A percentile compares a stretch with the other conserved stretches of the same genome.
Evolutionary conservation across 1,140 invertebrate species (phyloP).

Genomic region (Heliconius hewitsoni): DNA sequence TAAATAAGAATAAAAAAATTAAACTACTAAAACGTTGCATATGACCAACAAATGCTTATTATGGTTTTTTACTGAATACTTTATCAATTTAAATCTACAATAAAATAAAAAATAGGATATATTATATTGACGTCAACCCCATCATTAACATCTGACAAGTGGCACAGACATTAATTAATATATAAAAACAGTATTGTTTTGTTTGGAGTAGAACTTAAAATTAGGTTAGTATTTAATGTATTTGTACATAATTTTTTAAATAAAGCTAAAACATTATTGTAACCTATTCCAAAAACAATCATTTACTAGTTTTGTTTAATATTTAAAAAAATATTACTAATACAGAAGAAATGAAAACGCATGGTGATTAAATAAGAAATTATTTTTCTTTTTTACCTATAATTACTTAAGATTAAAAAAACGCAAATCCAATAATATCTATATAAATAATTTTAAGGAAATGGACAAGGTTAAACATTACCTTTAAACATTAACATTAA

Average conservation of each 20-base stretch:
- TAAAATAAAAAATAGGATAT: background rate
- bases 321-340: no score
- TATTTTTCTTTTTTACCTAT: no score
- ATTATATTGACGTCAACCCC: background rate
- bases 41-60: background rate
- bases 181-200: background rate
- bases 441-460: background rate
- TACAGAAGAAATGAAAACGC: no score
- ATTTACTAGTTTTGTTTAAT: no score
- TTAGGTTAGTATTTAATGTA: conserved; percentile 3
- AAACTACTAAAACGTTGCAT: background rate
- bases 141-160: background rate
- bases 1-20: background rate
- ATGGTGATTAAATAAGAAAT: no score
- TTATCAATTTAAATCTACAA: no score
- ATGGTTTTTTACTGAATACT: background rate
- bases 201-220: background rate
- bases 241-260: conserved; percentile 8
- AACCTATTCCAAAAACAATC: background rate
- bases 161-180: background rate
- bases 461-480: background rate
- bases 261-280: background rate
- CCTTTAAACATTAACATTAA: no score
- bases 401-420: no score
- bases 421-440: no score